A percentile compares a stretch with the other conserved stretches of the same genome.
phyloP scores from a whole-genome alignment of 2,888 invertebrate species.

The Noctuana brunneofusca region DNA sequence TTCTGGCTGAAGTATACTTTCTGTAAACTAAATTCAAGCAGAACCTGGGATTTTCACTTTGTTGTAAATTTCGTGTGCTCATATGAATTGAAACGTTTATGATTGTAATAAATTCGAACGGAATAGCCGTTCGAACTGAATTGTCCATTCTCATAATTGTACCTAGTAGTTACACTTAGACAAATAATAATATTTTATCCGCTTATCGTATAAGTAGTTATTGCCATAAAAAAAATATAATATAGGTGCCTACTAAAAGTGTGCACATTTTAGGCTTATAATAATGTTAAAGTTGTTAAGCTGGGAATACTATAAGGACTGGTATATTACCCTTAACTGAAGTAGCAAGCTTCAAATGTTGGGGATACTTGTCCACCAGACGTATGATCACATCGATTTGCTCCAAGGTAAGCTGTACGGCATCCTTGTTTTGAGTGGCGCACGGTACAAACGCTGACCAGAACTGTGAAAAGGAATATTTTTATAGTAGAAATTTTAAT shows the following conservation, averaged over 20 bases:
- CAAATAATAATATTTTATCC: no score
- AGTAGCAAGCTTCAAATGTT: slow-evolving; percentile 84
- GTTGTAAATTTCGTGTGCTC: slow-evolving; percentile 10
- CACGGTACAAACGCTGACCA: slow-evolving; percentile 90
- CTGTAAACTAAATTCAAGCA: background rate
- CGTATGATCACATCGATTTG: slow-evolving; percentile 89
- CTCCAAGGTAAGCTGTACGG: slow-evolving; percentile 87
- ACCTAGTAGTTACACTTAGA: background rate
- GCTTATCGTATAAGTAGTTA: no score
- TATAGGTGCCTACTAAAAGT: no score
- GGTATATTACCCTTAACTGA: slow-evolving; percentile 88
- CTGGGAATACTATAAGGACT: no score
- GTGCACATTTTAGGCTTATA: no score
- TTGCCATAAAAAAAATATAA: no score
- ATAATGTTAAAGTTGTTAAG: no score
- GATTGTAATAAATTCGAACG: background rate
- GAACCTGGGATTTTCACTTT: slow-evolving; percentile 8
- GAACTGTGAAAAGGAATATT: slow-evolving; percentile 76
- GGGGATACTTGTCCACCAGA: slow-evolving; percentile 86
- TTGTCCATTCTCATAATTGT: no score
- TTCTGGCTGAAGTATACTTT: slow-evolving; percentile 11
- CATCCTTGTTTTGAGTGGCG: slow-evolving; percentile 86
- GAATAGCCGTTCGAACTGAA: background rate
- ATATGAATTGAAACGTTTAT: background rate
- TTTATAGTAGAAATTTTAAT: no score